Conservation (phyloP, 2,113 vertebrate genomes). For the Dryoscopus gambensis region DNA sequence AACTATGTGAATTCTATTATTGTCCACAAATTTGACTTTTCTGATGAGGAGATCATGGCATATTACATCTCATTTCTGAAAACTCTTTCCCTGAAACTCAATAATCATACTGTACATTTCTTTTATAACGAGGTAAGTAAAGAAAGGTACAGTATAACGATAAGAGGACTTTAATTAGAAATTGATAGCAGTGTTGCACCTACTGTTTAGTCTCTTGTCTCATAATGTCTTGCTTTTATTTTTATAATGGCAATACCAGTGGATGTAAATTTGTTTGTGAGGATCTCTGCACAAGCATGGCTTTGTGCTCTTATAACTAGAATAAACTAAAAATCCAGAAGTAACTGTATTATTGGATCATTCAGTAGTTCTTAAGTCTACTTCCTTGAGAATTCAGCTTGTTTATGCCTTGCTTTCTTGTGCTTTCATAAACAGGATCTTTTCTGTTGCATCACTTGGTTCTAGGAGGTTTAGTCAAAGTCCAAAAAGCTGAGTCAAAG, state of each 20-base stretch:
- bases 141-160: neutral
- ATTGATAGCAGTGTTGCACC: neutral
- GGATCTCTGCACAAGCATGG: neutral
- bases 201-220: neutral
- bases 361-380: neutral
- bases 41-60: slow-evolving; percentile 98
- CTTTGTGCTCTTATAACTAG: neutral
- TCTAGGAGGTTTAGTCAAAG: neutral
- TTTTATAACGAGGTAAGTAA: slow-evolving; percentile 97
- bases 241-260: neutral
- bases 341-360: neutral
- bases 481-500: neutral
- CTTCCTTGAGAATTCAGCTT: neutral
- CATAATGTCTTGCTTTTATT: neutral
- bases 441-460: neutral
- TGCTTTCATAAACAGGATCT: neutral
- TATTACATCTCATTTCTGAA: slow-evolving; percentile 99
- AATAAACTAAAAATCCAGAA: neutral
- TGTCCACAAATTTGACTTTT: slow-evolving; percentile 99
- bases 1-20: slow-evolving; percentile 99
- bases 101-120: slow-evolving; percentile 98
- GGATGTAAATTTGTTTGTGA: neutral
- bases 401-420: neutral
- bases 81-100: slow-evolving; percentile 96
- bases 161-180: neutral